phyloP scores from a whole-genome alignment of 2,113 vertebrate genomes.

The Lates calcarifer region DNA sequence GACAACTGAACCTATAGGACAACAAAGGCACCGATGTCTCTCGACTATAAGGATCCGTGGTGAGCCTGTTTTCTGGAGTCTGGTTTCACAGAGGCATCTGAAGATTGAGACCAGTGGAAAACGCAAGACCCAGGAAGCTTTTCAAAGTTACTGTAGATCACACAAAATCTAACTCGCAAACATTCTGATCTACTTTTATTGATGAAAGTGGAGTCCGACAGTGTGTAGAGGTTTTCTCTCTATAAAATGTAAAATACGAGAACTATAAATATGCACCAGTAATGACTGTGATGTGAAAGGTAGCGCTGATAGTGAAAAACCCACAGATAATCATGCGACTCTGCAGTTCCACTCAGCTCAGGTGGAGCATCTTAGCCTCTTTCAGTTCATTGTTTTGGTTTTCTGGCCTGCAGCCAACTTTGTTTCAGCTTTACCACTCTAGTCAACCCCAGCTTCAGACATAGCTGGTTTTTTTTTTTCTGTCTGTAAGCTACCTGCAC shows the following conservation, averaged over 20 bases:
- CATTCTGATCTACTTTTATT: not conserved
- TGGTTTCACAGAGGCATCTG: slow-evolving; percentile 25
- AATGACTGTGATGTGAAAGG: too few relatives aligned
- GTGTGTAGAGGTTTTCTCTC: too few relatives aligned
- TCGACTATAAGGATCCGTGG: slow-evolving; percentile 31
- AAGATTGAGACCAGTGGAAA: slow-evolving; percentile 33
- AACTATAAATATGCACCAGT: too few relatives aligned
- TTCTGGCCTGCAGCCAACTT: not conserved
- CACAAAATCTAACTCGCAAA: not conserved
- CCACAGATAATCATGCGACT: not conserved
- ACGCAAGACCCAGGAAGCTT: not conserved
- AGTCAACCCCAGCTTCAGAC: too few relatives aligned
- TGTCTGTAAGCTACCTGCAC: too few relatives aligned
- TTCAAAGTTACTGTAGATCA: not conserved
- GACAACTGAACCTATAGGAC: slow-evolving; percentile 43
- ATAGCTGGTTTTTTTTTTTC: too few relatives aligned
- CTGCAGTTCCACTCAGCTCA: not conserved
- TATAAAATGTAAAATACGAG: too few relatives aligned
- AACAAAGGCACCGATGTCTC: slow-evolving; percentile 66
- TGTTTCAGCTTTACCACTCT: not conserved
- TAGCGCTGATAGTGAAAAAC: too few relatives aligned
- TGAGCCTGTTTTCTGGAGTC: slow-evolving; percentile 31
- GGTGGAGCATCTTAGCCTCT: too few relatives aligned
- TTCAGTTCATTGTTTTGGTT: too few relatives aligned
- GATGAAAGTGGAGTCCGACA: not conserved